A percentile compares a stretch with the other conserved stretches of the same genome.
Evolutionary conservation across 2,113 vertebrate genomes (phyloP).

Genomic region (Dipodomys spectabilis): DNA sequence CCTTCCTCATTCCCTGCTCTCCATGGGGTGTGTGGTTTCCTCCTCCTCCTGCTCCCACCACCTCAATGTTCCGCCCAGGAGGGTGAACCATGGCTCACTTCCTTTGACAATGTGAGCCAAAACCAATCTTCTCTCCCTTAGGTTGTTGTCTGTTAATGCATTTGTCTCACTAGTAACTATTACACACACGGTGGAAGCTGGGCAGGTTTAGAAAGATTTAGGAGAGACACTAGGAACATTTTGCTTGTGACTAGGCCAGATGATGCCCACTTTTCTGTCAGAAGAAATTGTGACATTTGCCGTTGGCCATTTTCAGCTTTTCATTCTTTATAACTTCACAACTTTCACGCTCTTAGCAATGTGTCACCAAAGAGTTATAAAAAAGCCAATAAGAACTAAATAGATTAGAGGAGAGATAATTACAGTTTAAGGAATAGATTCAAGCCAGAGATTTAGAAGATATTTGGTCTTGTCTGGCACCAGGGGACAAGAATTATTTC

Average conservation of each 20-base stretch:
- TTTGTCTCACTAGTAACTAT: not conserved
- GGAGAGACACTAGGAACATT: not conserved
- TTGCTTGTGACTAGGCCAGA: too few relatives aligned
- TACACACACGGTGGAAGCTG: not conserved
- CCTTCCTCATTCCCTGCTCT: not conserved
- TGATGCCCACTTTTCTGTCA: not conserved
- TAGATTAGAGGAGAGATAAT: not conserved
- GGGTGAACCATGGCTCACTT: not conserved
- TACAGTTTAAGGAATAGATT: not conserved
- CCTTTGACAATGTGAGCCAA: not conserved
- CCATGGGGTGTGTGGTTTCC: not conserved
- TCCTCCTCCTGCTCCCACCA: not conserved
- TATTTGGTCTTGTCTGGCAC: not conserved
- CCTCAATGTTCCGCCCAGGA: too few relatives aligned
- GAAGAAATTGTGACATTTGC: not conserved
- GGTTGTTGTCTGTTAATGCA: not conserved
- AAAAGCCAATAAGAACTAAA: not conserved
- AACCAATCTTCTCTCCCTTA: not conserved
- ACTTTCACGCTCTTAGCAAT: not conserved
- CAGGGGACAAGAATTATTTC: not conserved
- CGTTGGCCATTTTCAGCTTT: constrained; percentile 7
- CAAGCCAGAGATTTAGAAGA: not conserved
- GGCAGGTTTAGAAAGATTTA: not conserved
- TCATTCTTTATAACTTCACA: not conserved
- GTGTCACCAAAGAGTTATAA: not conserved